These are phyloP conservation scores for Dicranocentrus wangi DNA, from an alignment of 2,888 invertebrate genomes.

Conservation along the genomic window DNA sequence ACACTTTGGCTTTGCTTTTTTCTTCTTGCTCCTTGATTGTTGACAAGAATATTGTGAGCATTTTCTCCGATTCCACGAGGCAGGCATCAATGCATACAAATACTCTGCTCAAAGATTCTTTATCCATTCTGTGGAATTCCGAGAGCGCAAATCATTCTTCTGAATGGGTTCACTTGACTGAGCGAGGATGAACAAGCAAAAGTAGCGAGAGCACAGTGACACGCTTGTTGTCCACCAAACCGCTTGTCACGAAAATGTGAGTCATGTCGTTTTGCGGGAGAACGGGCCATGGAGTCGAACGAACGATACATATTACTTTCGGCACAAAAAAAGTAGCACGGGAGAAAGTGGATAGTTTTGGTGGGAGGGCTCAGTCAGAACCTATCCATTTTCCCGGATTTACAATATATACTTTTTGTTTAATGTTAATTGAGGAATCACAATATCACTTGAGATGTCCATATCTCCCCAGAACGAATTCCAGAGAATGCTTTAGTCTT, in stretches of 20 bases:
- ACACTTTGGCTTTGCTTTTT: conserved; percentile 23
- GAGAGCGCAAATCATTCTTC: conserved; percentile 39
- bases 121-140: conserved; percentile 25
- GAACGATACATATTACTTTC: too few relatives aligned
- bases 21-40: conserved; percentile 2
- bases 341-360: not conserved
- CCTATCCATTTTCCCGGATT: not conserved
- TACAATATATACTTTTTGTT: not conserved
- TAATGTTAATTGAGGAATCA: conserved; percentile 23
- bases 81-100: conserved; percentile 22
- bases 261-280: conserved; percentile 1
- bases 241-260: conserved; percentile 40
- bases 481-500: not conserved
- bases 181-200: conserved; percentile 8
- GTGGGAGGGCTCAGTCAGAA: not conserved
- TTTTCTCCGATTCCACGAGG: conserved; percentile 10
- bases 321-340: too few relatives aligned
- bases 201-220: conserved; percentile 18
- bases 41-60: conserved; percentile 14
- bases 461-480: not conserved
- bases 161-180: conserved; percentile 35
- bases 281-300: not conserved
- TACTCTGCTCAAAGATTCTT: conserved; percentile 29
- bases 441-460: conserved; percentile 4
- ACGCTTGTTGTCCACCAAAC: conserved; percentile 46